phyloP scores from a whole-genome alignment of 1,140 invertebrate species.

The Caenorhabditis remanei region DNA sequence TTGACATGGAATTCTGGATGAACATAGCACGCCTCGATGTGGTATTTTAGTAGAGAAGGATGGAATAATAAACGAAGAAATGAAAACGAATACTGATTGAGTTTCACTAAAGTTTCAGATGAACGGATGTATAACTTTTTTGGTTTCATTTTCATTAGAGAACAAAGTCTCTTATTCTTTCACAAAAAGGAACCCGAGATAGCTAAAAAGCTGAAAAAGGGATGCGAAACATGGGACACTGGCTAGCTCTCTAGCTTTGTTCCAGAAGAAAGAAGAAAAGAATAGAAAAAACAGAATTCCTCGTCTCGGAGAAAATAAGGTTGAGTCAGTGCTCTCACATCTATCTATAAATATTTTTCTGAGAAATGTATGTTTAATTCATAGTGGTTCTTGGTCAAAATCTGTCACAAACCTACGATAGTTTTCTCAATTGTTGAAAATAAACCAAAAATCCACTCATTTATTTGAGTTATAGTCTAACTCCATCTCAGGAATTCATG shows the following conservation, averaged over 20 bases:
- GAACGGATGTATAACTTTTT: neutral
- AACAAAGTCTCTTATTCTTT: too few relatives aligned
- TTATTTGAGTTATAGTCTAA: too few relatives aligned
- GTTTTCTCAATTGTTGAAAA: too few relatives aligned
- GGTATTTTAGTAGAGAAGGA: neutral
- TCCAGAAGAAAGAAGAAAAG: neutral
- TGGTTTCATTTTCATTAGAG: neutral
- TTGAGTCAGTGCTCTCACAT: neutral
- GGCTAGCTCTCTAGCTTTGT: neutral
- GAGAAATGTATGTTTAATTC: neutral
- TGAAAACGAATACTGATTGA: neutral
- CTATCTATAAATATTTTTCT: neutral
- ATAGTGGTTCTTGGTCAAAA: neutral
- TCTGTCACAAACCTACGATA: neutral
- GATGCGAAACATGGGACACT: neutral
- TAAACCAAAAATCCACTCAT: too few relatives aligned
- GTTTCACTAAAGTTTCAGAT: neutral
- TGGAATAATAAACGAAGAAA: neutral
- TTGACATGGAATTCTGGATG: conserved; percentile 19
- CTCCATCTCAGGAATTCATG: too few relatives aligned
- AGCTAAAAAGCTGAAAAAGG: neutral
- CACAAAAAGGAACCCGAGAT: neutral
- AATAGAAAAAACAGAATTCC: neutral
- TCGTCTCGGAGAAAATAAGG: neutral
- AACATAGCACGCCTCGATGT: neutral